Base-by-base conservation (phyloP, 2,113 vertebrate genomes). In the Arvicanthis niloticus region DNA sequence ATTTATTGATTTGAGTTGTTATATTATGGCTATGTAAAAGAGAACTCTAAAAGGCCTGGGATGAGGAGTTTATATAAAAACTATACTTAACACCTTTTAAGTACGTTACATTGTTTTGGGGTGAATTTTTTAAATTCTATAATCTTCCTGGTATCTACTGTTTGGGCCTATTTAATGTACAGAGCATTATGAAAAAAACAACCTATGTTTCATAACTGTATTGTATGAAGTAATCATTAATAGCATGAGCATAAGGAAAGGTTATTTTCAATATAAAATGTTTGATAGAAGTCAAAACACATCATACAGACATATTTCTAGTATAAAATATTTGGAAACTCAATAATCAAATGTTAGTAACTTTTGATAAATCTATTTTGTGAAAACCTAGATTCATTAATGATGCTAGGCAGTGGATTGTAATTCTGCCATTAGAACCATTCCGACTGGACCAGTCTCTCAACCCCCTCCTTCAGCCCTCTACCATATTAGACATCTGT, bases 201-300 rank as follows among this genome's bases (percentile, higher is more conserved):
- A 7, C 10, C 34, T 21, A 26, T 40, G 29, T 56, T 93, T 34
- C 7, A 40, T 75, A 51, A 12, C 34, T 82, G 7, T 75, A 42
- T 42, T 87, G 2, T 75, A 34, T 56, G 70, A 93, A 91, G 78
- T 88, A 73, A 92, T 87, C 82, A 77, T 34, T 91, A 34, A 73
- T n/a, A 76, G 42, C 1, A 84, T 92, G 65, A 92, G 5, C 34
- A 21, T 22, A 89, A 81, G 10, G 31, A 88, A 77, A 45, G 70
- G 58, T 58, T 45, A 93, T 93, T 94, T 95, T 88, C 62, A 76
- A 37, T 92, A 68, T 82, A 0, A 89, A 93, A 90, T 96, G 29
- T 80, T 75, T 88, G 76, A 11, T 81, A 16, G 84, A 89, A 81
- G 77, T 62, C 19, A 58, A 12, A 82, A 84, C 87, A 34, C 34